Evolutionary conservation across 2,797 vertebrate species (phyloP).

Genomic region (Podarcis lilfordi): DNA sequence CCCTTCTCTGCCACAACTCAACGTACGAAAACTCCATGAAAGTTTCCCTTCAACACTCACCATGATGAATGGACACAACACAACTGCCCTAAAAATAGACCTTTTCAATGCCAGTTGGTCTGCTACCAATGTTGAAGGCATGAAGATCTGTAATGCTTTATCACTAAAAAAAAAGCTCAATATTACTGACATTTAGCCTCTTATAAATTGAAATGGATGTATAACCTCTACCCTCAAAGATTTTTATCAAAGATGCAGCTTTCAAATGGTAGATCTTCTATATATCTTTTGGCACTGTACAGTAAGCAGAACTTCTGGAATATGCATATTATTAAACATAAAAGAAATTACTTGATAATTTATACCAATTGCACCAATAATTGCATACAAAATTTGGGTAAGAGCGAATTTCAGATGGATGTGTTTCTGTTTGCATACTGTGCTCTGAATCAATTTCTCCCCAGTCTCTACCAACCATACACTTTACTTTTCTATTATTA

Average conservation of each 20-base stretch:
- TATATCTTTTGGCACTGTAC: neutral
- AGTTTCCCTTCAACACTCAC: conserved; percentile 58
- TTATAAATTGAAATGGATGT: neutral
- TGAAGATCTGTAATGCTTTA: conserved; percentile 33
- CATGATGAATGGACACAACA: conserved; percentile 50
- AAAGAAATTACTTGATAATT: too few relatives aligned
- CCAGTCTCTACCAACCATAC: too few relatives aligned
- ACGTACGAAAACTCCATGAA: conserved; percentile 31
- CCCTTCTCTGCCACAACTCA: neutral
- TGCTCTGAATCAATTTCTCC: too few relatives aligned
- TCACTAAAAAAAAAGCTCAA: neutral
- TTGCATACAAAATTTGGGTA: too few relatives aligned
- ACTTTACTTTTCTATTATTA: too few relatives aligned
- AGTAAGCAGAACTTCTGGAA: neutral
- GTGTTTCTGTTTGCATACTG: too few relatives aligned
- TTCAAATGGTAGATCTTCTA: neutral
- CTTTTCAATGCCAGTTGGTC: conserved; percentile 59
- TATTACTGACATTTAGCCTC: neutral
- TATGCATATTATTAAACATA: neutral
- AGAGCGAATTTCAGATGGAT: too few relatives aligned
- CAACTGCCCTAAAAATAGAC: conserved; percentile 51
- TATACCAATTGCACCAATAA: too few relatives aligned
- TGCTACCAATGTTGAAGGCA: conserved; percentile 42
- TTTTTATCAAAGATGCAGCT: neutral
- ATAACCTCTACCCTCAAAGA: neutral